phyloP scores from a whole-genome alignment of 2,113 vertebrate species.

The Apeltes quadracus region DNA sequence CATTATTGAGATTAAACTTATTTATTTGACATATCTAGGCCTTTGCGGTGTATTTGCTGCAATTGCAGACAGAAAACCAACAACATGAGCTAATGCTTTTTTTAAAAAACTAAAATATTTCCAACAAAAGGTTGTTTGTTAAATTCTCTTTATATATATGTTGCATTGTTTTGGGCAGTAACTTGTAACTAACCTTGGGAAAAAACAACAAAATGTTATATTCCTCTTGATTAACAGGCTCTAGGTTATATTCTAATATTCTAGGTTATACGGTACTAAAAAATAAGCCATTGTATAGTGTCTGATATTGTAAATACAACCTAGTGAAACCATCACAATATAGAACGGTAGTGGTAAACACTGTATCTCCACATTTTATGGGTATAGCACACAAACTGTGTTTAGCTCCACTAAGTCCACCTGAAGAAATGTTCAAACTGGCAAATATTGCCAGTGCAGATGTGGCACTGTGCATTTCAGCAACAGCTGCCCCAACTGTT shows the following conservation, averaged over 20 bases:
- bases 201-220: neutral
- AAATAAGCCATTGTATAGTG: neutral
- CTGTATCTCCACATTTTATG: neutral
- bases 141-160: neutral
- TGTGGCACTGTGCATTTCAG: neutral
- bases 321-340: neutral
- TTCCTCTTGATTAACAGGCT: neutral
- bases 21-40: slow-evolving; percentile 46
- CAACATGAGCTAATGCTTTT: neutral
- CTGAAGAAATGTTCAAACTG: too few relatives aligned
- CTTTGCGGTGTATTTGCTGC: neutral
- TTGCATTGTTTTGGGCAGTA: neutral
- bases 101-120: neutral
- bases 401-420: too few relatives aligned
- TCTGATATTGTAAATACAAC: neutral
- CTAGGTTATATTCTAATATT: neutral
- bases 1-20: slow-evolving; percentile 48
- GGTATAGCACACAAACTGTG: neutral
- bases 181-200: neutral
- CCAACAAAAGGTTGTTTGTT: neutral
- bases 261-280: neutral
- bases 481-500: neutral
- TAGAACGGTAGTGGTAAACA: neutral
- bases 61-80: neutral
- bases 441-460: too few relatives aligned